Conservation (phyloP, 2,797 vertebrate genomes). For the Eospalax fontanierii region DNA sequence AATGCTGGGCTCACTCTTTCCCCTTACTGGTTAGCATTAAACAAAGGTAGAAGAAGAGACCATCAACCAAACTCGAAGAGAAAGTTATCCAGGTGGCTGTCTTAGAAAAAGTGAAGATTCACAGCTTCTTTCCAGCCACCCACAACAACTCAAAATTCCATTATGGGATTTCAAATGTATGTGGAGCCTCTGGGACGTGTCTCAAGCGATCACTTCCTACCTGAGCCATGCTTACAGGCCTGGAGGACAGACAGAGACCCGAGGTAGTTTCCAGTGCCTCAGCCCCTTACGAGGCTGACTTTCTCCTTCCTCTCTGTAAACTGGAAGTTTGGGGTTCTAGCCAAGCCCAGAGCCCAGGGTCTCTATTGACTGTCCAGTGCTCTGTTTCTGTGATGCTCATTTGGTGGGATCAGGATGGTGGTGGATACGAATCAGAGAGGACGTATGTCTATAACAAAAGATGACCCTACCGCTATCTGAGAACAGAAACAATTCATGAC, state of each 20-base stretch:
- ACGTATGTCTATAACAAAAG: background rate
- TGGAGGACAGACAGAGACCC: background rate
- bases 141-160: background rate
- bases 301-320: constrained; percentile 23
- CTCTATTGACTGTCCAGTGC: fast-evolving
- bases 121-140: fast-evolving
- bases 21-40: background rate
- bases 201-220: background rate
- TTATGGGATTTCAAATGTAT: background rate
- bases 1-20: background rate
- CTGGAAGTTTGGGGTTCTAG: background rate
- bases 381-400: background rate
- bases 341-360: background rate
- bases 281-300: background rate
- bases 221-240: background rate
- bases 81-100: background rate
- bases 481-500: background rate
- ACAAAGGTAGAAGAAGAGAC: background rate
- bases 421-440: background rate
- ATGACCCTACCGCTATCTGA: background rate
- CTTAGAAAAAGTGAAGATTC: background rate
- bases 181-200: fast-evolving
- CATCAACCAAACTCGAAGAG: background rate
- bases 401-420: background rate
- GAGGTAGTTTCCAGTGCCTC: background rate